These are phyloP conservation scores for Trachurus trachurus DNA, from an alignment of 2,797 vertebrate genomes.

Conservation along the genomic window DNA sequence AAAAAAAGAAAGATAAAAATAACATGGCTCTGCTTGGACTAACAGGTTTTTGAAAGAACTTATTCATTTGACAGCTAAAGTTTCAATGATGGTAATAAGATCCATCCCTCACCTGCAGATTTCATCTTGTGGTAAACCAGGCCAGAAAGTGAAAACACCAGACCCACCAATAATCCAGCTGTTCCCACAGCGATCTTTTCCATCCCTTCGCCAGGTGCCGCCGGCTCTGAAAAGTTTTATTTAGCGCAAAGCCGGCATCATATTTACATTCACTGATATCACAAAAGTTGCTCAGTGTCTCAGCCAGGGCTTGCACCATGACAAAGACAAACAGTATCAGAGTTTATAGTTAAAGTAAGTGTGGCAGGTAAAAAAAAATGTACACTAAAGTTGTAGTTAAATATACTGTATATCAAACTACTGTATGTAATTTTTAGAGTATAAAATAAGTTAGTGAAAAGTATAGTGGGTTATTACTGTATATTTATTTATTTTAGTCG, in stretches of 20 bases:
- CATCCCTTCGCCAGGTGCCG: conserved; percentile 24
- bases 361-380: no score
- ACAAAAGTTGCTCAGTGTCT: background rate
- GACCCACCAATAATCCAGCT: conserved; percentile 56
- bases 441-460: no score
- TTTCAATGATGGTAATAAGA: background rate
- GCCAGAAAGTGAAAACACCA: conserved; percentile 43
- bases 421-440: no score
- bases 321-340: no score
- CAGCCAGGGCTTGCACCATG: no score
- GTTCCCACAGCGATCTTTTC: conserved; percentile 56
- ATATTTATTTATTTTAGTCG: no score
- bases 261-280: background rate
- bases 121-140: conserved; percentile 59
- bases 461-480: no score
- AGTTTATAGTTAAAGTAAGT: no score
- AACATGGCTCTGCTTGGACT: background rate
- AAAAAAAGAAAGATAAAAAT: background rate
- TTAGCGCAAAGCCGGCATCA: background rate
- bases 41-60: background rate
- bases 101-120: conserved; percentile 34
- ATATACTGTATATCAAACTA: no score
- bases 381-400: no score
- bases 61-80: background rate
- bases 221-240: conserved; percentile 39